Evolutionary conservation across 1,140 invertebrate species (phyloP).

Genomic region (Parasteatoda tepidariorum): DNA sequence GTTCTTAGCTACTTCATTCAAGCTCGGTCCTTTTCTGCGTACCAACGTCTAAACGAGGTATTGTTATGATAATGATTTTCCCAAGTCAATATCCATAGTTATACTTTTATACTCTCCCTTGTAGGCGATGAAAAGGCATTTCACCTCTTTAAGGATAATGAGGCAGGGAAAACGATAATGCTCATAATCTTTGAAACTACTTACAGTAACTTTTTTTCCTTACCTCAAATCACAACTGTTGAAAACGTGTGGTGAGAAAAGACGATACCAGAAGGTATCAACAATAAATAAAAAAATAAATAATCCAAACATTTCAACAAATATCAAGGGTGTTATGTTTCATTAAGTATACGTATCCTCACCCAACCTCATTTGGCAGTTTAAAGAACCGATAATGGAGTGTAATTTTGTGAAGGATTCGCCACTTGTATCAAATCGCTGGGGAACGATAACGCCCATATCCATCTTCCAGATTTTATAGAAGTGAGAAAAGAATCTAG

Average conservation of each 20-base stretch:
- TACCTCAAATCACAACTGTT: conserved; percentile 15
- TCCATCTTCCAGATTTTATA: too few species aligned
- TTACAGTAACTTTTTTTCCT: neutral
- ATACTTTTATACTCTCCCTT: conserved; percentile 8
- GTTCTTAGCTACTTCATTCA: too few species aligned
- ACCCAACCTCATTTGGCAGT: too few species aligned
- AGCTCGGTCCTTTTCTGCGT: conserved; percentile 19
- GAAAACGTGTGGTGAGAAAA: neutral
- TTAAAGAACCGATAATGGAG: neutral
- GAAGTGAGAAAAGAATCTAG: too few species aligned
- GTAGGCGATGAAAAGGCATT: neutral
- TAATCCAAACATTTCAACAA: neutral
- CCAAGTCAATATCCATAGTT: conserved; percentile 30
- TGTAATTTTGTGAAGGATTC: neutral
- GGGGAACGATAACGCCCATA: neutral
- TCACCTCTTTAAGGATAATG: conserved; percentile 38
- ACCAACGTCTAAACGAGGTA: conserved; percentile 28
- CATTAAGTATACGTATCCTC: too few species aligned
- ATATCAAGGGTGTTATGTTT: neutral
- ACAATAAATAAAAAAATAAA: neutral
- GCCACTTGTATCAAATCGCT: neutral
- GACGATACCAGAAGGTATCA: neutral
- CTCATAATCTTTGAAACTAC: neutral
- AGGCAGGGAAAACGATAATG: conserved; percentile 12
- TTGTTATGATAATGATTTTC: conserved; percentile 44